These are phyloP conservation scores for Cistogaster globosa DNA, from an alignment of 2,888 invertebrate species.

Conservation along the genomic window DNA sequence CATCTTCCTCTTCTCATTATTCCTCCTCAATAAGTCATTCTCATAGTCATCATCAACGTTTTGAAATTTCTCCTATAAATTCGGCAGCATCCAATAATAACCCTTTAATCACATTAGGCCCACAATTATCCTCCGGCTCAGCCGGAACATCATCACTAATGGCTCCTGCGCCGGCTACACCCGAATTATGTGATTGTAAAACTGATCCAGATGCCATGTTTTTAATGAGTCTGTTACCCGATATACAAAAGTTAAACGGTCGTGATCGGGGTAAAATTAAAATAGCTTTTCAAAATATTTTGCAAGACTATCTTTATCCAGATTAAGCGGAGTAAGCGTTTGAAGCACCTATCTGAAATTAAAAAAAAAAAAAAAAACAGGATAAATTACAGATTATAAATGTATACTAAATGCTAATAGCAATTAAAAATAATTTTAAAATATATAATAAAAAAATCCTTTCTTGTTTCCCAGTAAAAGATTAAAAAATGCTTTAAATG, in stretches of 20 bases:
- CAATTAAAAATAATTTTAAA: conserved; percentile 62
- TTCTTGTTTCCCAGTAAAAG: conserved; percentile 10
- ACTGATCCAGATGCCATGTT: conserved; percentile 83
- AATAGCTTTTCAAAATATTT: conserved; percentile 81
- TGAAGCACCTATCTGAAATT: conserved; percentile 57
- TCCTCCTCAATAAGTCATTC: conserved; percentile 41
- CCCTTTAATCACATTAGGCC: conserved; percentile 3
- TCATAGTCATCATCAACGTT: conserved; percentile 65
- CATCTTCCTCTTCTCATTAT: conserved; percentile 44
- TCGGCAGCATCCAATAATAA: conserved; percentile 32
- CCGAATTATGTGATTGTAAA: conserved; percentile 81
- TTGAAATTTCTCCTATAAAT: conserved; percentile 60
- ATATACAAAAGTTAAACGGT: conserved; percentile 81
- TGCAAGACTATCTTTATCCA: conserved; percentile 82
- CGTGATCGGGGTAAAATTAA: conserved; percentile 82
- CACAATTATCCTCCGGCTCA: conserved; percentile 32
- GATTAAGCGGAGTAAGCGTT: conserved; percentile 74
- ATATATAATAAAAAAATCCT: conserved; percentile 31
- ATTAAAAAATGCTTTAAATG: conserved; percentile 64
- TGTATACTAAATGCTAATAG: conserved; percentile 71
- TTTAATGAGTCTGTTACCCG: conserved; percentile 81
- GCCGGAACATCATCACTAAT: conserved; percentile 16
- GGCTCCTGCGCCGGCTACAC: conserved; percentile 50
- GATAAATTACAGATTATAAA: conserved; percentile 58
- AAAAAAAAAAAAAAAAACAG: conserved; percentile 46